Evolutionary conservation across 2,113 vertebrate genomes (phyloP), one percentile per base, ranked within the genome.

Genomic region (Eretmochelys imbricata): DNA sequence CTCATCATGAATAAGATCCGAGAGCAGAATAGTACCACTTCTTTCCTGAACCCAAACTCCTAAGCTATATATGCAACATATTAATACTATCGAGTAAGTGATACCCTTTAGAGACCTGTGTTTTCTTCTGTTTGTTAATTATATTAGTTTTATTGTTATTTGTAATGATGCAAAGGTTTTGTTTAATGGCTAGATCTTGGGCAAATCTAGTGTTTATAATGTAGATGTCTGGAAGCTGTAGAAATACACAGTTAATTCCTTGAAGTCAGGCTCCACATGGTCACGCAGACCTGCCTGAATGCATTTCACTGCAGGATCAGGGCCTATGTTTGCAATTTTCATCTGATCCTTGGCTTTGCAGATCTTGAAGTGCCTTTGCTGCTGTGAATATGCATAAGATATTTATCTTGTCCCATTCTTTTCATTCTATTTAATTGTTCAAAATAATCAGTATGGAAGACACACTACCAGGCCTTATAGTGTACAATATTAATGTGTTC

Each of bases 401-500:
- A 97, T 93, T 95, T 96, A 55, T 96, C 49, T 95, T 95, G n/a
- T 94, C 80, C 86, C 80, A 93, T 85, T 92, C 72, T 94, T 97
- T 93, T 95, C 54, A 14, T 92, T 94, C 78, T 85, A 31, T 91
- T 94, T 97, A 92, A 89, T 97, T 94, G 92, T 88, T 96, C 88
- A 89, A 84, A 94, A 96, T 94, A 89, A 98, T 98, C 93, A 95
- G 79, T 89, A 95, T 90, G 89, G 87, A 95, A 97, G 83, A 97
- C 94, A 87, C 95, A 97, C 86, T n/a, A 22, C 83, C 93, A 51
- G 95, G 93, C 91, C 94, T 95, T 96, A 93, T 78, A 96, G 93
- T 1, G 84, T 97, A 94, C 97, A 97, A 97, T 97, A 98, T 94
- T 96, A 86, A 97, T 95, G 80, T 86, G 57, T 54, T 97, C 96